Evolutionary conservation across 2,888 invertebrate genomes (phyloP).

Genomic region (Hirtodrosophila duncani): DNA sequence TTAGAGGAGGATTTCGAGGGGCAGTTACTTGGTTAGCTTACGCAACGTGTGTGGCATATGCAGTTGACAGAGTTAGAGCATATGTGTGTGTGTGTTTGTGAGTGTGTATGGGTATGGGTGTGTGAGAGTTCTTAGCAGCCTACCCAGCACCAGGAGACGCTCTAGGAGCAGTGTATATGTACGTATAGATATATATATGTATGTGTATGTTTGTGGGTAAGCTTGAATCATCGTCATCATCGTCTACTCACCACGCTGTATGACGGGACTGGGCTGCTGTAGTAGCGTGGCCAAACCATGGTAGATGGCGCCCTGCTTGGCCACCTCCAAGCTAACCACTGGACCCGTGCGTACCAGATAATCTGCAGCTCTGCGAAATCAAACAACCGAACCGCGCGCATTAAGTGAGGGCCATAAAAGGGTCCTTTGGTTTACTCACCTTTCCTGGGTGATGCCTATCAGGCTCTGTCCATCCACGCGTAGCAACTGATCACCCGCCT

Average conservation of each 20-base stretch:
- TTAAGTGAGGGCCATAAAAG: neutral
- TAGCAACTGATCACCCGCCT: slow-evolving; percentile 97
- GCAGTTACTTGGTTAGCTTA: slow-evolving; percentile 56
- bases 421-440: slow-evolving; percentile 75
- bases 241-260: slow-evolving; percentile 83
- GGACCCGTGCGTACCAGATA: slow-evolving; percentile 96
- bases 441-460: slow-evolving; percentile 89
- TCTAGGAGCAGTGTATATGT: slow-evolving; percentile 24
- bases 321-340: slow-evolving; percentile 95
- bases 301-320: slow-evolving; percentile 97
- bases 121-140: slow-evolving; percentile 45
- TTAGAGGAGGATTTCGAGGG: slow-evolving; percentile 43
- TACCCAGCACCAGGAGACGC: slow-evolving; percentile 57
- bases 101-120: slow-evolving; percentile 22
- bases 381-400: neutral
- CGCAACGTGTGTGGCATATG: slow-evolving; percentile 38
- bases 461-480: slow-evolving; percentile 98
- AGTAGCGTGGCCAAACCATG: slow-evolving; percentile 96
- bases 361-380: slow-evolving; percentile 89
- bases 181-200: slow-evolving; percentile 17
- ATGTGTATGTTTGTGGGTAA: slow-evolving; percentile 13
- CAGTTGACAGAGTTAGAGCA: slow-evolving; percentile 12
- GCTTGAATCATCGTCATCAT: too few species aligned
- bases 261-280: slow-evolving; percentile 92
- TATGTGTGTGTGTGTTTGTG: slow-evolving; percentile 24